Conservation (phyloP, 1,140 invertebrate species). For the Trachymyrmex septentrionalis region DNA sequence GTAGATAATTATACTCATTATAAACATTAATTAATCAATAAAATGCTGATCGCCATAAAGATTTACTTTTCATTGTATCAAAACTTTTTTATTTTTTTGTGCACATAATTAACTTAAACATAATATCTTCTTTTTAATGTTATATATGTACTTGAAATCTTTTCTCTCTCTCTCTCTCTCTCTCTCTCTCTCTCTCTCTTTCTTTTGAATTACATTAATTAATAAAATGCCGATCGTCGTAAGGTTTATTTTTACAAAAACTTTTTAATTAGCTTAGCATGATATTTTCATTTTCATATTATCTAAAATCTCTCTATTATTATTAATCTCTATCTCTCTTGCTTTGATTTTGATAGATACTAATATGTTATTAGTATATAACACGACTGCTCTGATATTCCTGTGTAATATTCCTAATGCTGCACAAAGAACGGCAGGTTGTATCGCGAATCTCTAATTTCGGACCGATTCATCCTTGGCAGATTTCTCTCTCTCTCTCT, state of each 20-base stretch:
- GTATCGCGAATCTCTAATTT: slow-evolving; percentile 77
- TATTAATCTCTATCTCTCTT: background rate
- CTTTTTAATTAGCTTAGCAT: too few relatives aligned
- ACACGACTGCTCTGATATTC: background rate
- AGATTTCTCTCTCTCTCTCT: slow-evolving; percentile 24
- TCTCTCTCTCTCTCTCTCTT: too few relatives aligned
- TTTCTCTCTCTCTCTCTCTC: too few relatives aligned
- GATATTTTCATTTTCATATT: too few relatives aligned
- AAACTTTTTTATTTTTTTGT: background rate
- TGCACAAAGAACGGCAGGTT: slow-evolving; percentile 38
- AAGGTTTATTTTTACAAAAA: too few relatives aligned
- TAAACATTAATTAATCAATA: slow-evolving; percentile 6
- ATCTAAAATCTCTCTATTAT: too few relatives aligned
- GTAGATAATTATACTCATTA: background rate
- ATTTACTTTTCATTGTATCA: background rate
- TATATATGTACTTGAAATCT: background rate
- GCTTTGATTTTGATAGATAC: background rate
- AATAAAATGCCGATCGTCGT: too few relatives aligned
- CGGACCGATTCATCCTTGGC: slow-evolving; percentile 64
- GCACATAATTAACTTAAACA: background rate
- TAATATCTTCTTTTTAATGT: slow-evolving; percentile 9
- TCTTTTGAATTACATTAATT: too few relatives aligned
- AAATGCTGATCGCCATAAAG: background rate
- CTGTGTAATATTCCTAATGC: slow-evolving; percentile 24
- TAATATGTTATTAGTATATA: slow-evolving; percentile 12